phyloP scores from a whole-genome alignment of 64 coral and sea anemone genomes.

The Astreopora myriophthalma region DNA sequence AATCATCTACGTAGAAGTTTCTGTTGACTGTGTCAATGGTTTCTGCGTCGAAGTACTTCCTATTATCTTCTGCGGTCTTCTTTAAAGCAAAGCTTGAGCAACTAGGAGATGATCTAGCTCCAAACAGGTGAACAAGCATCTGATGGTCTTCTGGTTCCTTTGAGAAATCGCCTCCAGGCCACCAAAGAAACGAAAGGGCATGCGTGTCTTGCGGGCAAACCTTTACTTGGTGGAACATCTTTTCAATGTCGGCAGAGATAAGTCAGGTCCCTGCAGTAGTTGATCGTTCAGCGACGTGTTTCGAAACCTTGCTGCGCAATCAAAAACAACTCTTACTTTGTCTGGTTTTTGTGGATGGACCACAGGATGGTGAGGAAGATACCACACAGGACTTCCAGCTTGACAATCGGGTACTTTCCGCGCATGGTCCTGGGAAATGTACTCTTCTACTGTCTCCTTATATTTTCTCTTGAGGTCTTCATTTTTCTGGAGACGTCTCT shows the following conservation, averaged over 20 bases:
- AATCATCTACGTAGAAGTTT: neutral
- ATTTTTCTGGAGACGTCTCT: too few species aligned
- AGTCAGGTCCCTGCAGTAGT: neutral
- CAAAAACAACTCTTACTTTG: too few species aligned
- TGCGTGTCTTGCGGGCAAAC: neutral
- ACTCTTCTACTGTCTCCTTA: neutral
- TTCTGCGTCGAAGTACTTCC: neutral
- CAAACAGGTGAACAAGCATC: neutral
- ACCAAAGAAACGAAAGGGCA: constrained; percentile 21
- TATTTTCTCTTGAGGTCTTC: too few species aligned
- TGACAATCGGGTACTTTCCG: neutral
- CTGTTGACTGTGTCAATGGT: neutral
- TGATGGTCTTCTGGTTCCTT: neutral
- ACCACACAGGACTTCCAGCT: neutral
- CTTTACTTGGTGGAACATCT: constrained; percentile 17
- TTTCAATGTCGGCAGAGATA: neutral
- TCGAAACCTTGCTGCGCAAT: neutral
- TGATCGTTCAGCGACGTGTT: neutral
- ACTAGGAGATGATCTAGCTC: constrained; percentile 19
- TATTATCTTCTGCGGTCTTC: neutral
- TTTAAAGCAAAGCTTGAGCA: constrained; percentile 10
- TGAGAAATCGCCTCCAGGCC: constrained; percentile 3
- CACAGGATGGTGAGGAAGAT: neutral
- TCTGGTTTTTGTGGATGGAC: neutral
- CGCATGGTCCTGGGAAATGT: neutral